A percentile compares a stretch with the other conserved stretches of the same genome.
These are phyloP conservation scores for Melanophora roralis DNA, from an alignment of 2,888 invertebrate species.

Conservation along the genomic window DNA sequence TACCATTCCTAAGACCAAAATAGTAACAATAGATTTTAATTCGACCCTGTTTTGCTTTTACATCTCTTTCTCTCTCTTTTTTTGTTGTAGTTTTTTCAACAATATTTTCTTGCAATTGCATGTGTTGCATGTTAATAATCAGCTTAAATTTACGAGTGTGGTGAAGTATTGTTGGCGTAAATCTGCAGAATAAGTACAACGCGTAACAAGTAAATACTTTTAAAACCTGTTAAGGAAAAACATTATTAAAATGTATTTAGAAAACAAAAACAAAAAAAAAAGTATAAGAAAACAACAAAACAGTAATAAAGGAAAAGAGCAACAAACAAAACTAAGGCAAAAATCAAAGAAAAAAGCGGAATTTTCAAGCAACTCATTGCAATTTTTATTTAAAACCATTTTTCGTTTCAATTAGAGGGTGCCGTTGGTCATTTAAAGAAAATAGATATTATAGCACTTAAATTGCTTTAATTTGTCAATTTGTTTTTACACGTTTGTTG, in stretches of 20 bases:
- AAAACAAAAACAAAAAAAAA: background rate
- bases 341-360: slow-evolving; percentile 19
- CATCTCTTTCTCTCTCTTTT: background rate
- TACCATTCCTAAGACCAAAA: background rate
- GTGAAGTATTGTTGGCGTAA: background rate
- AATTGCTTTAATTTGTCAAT: too few species aligned
- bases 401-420: too few species aligned
- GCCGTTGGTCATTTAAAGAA: too few species aligned
- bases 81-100: background rate
- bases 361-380: slow-evolving; percentile 51
- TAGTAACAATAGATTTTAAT: background rate
- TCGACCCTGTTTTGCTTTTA: background rate
- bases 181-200: background rate
- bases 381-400: slow-evolving; percentile 50
- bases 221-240: slow-evolving; percentile 40
- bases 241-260: slow-evolving; percentile 21
- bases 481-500: too few species aligned
- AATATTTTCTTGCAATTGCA: slow-evolving; percentile 17
- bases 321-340: background rate
- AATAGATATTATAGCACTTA: too few species aligned
- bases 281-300: background rate
- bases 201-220: slow-evolving; percentile 17
- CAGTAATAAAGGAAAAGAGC: background rate
- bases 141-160: background rate
- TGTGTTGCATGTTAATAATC: slow-evolving; percentile 40